Evolutionary conservation across 1,140 invertebrate genomes (phyloP), one percentile per base, ranked within the genome.

Genomic region (Neuroterus valhalla): DNA sequence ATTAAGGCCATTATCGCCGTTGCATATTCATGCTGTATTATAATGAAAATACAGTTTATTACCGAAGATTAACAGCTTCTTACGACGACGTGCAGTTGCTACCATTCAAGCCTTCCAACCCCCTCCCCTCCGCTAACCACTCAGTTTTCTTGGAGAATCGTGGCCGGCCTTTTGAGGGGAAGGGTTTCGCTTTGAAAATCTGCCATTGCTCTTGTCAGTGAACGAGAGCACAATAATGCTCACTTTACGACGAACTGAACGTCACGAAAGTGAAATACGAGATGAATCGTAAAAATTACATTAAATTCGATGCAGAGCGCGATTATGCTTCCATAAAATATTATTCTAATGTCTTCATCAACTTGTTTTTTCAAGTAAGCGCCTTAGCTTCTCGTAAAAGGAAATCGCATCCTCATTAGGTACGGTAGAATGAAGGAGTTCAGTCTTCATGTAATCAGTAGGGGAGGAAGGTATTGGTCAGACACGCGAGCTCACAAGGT

Each of bases 1-100:
- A 90, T 90, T 89, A 90, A 90, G 88, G 85, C 89, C 88, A 90
- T 90, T 89, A 90, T 90, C 86, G 88, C 86, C 88, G 88, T 90
- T 90, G 89, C 89, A 90, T 90, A 90, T 90, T 90, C 89, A 90
- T 90, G 88, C 85, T 84, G 89, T 89, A 90, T 90, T 90, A 90
- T 90, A 90, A 90, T 90, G 89, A 90, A 90, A 90, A 90, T 89
- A 89, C 89, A 89, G 88, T 90, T 90, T 90, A 90, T 90, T 90
- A 90, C 88, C 86, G 84, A 89, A 90, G 89, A 90, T 90, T 90
- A 90, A 90, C 89, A 90, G 89, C 89, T 90, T 90, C 88, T 90
- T 90, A 90, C 87, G 84, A 81, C 84, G 84, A 87, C 84, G 87
- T 85, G 85, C 81, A 84, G 86, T 82, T 85, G 85, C 84, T 78